Evolutionary conservation across 1,140 invertebrate genomes (phyloP).

Genomic region (Linepithema humile): DNA sequence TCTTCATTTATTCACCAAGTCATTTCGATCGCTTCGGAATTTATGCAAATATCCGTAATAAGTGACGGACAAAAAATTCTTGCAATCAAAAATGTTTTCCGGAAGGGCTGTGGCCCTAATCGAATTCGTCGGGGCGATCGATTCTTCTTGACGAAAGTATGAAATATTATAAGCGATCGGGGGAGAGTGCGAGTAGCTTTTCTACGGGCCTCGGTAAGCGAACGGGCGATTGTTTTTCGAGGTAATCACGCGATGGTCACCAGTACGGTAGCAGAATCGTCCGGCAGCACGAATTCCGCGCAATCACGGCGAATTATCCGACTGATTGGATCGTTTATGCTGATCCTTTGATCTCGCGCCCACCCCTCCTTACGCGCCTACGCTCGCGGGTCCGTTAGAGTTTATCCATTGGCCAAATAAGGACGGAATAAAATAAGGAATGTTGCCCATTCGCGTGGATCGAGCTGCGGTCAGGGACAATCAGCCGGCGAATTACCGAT

Average conservation of each 20-base stretch:
- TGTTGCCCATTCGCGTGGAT: constrained; percentile 76
- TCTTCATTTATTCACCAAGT: no score
- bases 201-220: constrained; percentile 22
- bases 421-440: constrained; percentile 81
- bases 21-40: no score
- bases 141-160: neutral
- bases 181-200: neutral
- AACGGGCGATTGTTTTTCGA: constrained; percentile 63
- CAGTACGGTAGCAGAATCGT: constrained; percentile 68
- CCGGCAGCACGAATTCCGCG: constrained; percentile 68
- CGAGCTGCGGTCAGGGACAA: constrained; percentile 83
- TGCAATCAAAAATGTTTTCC: no score
- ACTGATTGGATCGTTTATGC: constrained; percentile 85
- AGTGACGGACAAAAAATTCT: no score
- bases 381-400: constrained; percentile 76
- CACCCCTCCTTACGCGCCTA: constrained; percentile 26
- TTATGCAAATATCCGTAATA: no score
- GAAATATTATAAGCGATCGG: neutral
- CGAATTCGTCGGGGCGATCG: no score
- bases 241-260: constrained; percentile 54
- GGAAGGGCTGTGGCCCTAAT: no score
- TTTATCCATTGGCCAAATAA: constrained; percentile 83
- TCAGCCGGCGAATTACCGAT: constrained; percentile 83
- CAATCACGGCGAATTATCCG: constrained; percentile 84
- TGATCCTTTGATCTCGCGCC: constrained; percentile 82